Conservation (phyloP, 2,797 vertebrate species). For the Pipistrellus kuhlii region DNA sequence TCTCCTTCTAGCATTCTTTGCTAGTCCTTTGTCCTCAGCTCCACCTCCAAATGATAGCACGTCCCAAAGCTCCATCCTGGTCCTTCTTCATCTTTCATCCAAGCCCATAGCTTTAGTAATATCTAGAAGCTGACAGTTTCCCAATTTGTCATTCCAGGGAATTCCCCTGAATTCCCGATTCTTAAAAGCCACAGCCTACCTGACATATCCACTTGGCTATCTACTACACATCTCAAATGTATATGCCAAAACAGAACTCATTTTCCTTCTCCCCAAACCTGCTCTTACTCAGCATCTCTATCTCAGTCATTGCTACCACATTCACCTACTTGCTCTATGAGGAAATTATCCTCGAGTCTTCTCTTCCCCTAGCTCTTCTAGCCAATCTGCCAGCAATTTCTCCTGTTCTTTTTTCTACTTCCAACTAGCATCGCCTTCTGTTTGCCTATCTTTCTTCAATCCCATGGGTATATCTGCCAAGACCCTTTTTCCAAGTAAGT, state of each 20-base stretch:
- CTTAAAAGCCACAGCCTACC: neutral
- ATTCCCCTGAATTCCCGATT: neutral
- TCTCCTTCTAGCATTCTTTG: neutral
- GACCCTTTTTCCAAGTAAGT: neutral
- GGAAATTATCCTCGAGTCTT: neutral
- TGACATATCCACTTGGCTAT: neutral
- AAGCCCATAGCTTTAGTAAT: neutral
- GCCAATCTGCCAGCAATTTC: neutral
- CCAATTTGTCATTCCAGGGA: neutral
- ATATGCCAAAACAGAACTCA: neutral
- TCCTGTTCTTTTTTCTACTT: neutral
- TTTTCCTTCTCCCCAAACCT: neutral
- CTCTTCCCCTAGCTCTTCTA: neutral
- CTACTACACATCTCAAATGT: neutral
- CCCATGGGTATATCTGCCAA: neutral
- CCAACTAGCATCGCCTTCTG: neutral
- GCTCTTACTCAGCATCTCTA: no score
- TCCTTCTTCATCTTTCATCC: neutral
- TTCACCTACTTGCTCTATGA: neutral
- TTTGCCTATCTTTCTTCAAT: neutral
- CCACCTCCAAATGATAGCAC: neutral
- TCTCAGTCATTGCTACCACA: neutral
- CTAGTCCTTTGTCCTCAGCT: neutral
- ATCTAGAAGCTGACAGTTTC: neutral
- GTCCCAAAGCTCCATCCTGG: neutral